Percentiles rank a stretch among this genome's conserved stretches.
phyloP scores from a whole-genome alignment of 2,888 invertebrate species.

The Globia sparganii region DNA sequence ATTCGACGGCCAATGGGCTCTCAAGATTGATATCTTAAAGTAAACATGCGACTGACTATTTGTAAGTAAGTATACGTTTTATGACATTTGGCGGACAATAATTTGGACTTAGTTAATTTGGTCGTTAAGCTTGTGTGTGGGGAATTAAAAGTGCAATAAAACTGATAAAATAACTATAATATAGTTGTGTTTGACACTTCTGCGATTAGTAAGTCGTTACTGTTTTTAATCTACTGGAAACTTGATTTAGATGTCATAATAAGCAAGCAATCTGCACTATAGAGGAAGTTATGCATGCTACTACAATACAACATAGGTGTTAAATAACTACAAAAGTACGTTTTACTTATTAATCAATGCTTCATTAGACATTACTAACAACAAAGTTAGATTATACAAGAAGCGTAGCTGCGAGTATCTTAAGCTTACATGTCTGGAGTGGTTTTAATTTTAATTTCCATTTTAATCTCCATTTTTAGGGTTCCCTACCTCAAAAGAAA shows the following conservation, averaged over 20 bases:
- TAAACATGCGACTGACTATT: slow-evolving; percentile 64
- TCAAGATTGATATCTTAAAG: slow-evolving; percentile 77
- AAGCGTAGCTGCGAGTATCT: neutral
- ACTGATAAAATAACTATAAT: slow-evolving; percentile 60
- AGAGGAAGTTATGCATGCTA: neutral
- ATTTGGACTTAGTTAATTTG: slow-evolving; percentile 69
- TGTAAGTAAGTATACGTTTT: slow-evolving; percentile 70
- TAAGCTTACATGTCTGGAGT: no score
- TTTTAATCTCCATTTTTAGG: no score
- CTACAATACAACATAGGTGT: neutral
- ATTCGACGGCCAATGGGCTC: slow-evolving; percentile 72
- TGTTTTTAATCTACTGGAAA: slow-evolving; percentile 1
- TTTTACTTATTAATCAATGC: neutral
- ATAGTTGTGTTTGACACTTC: slow-evolving; percentile 60
- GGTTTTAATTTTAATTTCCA: no score
- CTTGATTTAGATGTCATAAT: neutral
- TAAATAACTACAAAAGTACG: neutral
- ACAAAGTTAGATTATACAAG: neutral
- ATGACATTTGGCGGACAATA: slow-evolving; percentile 67
- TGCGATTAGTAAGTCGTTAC: slow-evolving; percentile 13
- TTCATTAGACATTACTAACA: neutral
- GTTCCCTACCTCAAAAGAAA: no score
- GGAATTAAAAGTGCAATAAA: slow-evolving; percentile 61
- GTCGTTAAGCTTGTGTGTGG: slow-evolving; percentile 65
- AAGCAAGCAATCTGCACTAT: neutral